Percentiles rank a stretch among this genome's conserved stretches.
phyloP scores from a whole-genome alignment of 53 echinoderm and acorn worm species.

The Apostichopus leukothele region DNA sequence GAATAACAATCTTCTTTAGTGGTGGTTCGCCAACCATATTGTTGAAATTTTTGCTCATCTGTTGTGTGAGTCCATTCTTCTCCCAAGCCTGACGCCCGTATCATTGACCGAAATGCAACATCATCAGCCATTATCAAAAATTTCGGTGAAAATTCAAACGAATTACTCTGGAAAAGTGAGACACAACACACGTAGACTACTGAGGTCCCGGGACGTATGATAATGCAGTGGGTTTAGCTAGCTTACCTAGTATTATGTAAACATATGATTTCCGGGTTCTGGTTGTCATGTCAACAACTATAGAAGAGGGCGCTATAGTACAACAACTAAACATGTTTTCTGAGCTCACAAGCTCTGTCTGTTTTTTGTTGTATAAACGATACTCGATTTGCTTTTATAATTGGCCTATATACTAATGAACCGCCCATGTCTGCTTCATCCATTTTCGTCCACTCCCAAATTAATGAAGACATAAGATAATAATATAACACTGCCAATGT shows the following conservation, averaged over 20 bases:
- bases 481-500: too few species aligned
- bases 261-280: not conserved
- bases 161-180: not conserved
- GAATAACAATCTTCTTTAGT: constrained; percentile 94
- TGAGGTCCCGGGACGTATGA: not conserved
- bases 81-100: constrained; percentile 88
- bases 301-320: not conserved
- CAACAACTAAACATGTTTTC: not conserved
- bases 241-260: not conserved
- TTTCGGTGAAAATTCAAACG: not conserved
- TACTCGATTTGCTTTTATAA: too few species aligned
- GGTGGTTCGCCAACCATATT: constrained; percentile 95
- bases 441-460: too few species aligned
- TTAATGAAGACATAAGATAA: too few species aligned
- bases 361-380: too few species aligned
- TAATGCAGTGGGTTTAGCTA: too few species aligned
- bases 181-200: too few species aligned
- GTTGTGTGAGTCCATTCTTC: constrained; percentile 94
- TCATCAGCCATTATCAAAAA: constrained; percentile 54
- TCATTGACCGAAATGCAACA: constrained; percentile 91
- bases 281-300: not conserved
- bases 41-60: constrained; percentile 81
- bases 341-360: too few species aligned
- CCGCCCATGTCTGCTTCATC: too few species aligned
- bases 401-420: too few species aligned